phyloP scores from a whole-genome alignment of 64 coral and sea anemone species.

The Stylophora pistillata region DNA sequence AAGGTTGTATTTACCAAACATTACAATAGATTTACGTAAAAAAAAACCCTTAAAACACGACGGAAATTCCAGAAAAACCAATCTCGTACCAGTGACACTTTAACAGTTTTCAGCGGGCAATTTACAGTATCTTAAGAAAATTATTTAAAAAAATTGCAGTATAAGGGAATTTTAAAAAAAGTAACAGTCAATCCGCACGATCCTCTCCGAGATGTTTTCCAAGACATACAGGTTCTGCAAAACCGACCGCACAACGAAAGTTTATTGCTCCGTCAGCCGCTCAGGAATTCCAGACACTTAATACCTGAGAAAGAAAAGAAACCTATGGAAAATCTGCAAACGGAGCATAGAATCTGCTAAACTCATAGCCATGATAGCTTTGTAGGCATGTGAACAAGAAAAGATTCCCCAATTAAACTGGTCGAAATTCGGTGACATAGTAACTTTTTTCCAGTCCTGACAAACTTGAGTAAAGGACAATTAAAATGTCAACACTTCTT shows the following conservation, averaged over 20 bases:
- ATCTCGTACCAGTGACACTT: background rate
- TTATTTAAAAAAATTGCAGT: constrained; percentile 11
- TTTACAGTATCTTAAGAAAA: background rate
- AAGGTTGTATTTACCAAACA: no score
- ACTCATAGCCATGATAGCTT: no score
- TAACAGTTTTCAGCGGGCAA: background rate
- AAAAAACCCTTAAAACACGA: no score
- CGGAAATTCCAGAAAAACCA: no score
- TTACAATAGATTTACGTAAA: no score
- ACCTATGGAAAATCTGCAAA: constrained; percentile 40
- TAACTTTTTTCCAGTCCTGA: no score
- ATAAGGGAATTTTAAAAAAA: background rate
- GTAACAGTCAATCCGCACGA: background rate
- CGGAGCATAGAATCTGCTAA: background rate
- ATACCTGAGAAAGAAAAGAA: constrained; percentile 54
- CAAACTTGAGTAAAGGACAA: no score
- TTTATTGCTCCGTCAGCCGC: constrained; percentile 26
- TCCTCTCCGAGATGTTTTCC: background rate
- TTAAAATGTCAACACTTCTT: no score
- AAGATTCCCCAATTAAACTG: no score
- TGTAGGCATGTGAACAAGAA: no score
- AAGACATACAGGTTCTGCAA: constrained; percentile 20
- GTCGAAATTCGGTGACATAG: no score
- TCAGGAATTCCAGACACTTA: constrained; percentile 40
- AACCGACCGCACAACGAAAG: constrained; percentile 49